Evolutionary conservation across 2,113 vertebrate genomes (phyloP).

Genomic region (Ondatra zibethicus): DNA sequence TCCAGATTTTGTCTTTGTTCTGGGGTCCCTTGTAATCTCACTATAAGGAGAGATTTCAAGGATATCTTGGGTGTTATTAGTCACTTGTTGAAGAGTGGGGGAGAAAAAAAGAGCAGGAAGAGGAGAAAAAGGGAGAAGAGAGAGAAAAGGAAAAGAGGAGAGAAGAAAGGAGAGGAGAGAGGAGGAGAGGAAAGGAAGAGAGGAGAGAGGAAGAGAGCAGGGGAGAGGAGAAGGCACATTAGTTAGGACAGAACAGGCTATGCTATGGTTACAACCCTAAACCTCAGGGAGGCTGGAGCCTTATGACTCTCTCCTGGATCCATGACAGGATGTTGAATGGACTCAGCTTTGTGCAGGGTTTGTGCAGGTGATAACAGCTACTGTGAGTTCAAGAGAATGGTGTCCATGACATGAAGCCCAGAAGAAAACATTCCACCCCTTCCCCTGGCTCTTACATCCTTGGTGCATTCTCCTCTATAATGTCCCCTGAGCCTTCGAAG

Average conservation of each 20-base stretch:
- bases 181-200: no score
- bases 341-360: background rate
- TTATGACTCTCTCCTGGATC: background rate
- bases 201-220: no score
- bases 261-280: background rate
- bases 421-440: background rate
- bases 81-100: background rate
- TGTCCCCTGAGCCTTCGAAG: background rate
- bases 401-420: background rate
- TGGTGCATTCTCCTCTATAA: background rate
- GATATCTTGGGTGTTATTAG: background rate
- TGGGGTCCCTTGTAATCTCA: background rate
- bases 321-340: no score
- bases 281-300: background rate
- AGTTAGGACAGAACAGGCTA: background rate
- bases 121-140: no score
- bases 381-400: background rate
- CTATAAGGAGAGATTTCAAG: background rate
- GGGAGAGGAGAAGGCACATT: background rate
- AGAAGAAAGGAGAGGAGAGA: fast-evolving
- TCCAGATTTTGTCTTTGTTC: background rate
- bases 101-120: background rate
- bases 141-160: background rate
- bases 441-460: background rate
- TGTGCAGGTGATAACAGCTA: background rate